Conservation (phyloP, 1,140 invertebrate genomes). For the Aricia agestis region DNA sequence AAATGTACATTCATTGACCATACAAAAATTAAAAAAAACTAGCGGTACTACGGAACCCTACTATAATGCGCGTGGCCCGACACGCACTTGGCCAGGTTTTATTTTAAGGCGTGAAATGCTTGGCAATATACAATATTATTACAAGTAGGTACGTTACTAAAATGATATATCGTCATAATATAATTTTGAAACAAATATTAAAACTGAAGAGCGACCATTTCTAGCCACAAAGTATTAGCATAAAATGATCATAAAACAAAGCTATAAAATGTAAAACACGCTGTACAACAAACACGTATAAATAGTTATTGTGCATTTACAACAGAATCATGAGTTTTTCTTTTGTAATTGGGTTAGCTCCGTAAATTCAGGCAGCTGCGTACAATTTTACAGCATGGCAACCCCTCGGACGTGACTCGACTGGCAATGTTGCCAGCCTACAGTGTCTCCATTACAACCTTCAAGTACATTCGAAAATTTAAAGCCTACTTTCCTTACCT, state of each 20-base stretch:
- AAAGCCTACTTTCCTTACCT: not conserved
- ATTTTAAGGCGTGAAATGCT: no score
- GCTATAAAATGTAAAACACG: not conserved
- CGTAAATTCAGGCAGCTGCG: constrained; percentile 48
- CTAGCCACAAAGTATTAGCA: not conserved
- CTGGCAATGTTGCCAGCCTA: constrained; percentile 34
- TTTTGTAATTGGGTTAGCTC: constrained; percentile 42
- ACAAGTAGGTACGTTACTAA: no score
- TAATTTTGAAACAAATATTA: no score
- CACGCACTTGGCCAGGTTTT: no score
- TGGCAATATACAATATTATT: no score
- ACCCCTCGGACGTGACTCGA: constrained; percentile 44
- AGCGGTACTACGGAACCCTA: no score
- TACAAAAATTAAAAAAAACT: no score
- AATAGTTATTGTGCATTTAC: constrained; percentile 23
- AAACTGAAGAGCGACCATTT: not conserved
- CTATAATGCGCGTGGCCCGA: no score
- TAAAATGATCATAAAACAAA: not conserved
- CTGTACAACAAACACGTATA: not conserved
- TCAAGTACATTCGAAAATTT: constrained; percentile 26
- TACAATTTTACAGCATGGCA: constrained; percentile 56
- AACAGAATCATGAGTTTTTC: constrained; percentile 32
- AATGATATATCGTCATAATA: no score
- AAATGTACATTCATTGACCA: no score
- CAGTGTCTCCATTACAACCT: constrained; percentile 34